A percentile compares a stretch with the other conserved stretches of the same genome.
phyloP scores from a whole-genome alignment of 2,888 invertebrate genomes.

The Dascillus cervinus region DNA sequence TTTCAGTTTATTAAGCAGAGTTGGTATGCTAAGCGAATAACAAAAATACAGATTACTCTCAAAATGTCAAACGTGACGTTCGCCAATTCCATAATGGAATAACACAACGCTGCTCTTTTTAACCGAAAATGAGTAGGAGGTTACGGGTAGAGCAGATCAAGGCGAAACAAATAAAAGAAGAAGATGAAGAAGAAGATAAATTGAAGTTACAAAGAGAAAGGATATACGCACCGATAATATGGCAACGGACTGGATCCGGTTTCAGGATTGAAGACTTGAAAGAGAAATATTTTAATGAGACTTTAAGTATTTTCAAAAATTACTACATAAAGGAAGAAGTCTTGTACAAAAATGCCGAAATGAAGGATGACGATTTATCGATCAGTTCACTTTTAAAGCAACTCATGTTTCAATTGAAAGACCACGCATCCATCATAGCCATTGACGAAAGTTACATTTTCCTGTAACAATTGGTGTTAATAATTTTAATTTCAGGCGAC shows the following conservation, averaged over 20 bases:
- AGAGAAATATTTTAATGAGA: slow-evolving; percentile 15
- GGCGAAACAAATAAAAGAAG: slow-evolving; percentile 27
- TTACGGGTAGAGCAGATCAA: slow-evolving; percentile 31
- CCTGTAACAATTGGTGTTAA: neutral
- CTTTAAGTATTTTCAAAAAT: slow-evolving; percentile 10
- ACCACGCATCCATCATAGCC: slow-evolving; percentile 32
- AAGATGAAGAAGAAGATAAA: slow-evolving; percentile 33
- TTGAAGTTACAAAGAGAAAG: slow-evolving; percentile 25
- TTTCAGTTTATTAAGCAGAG: too few relatives aligned
- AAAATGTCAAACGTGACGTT: neutral
- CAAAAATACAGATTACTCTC: too few relatives aligned
- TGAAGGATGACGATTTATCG: slow-evolving; percentile 31
- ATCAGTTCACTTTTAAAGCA: slow-evolving; percentile 27
- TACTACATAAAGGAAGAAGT: slow-evolving; percentile 30
- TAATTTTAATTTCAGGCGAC: slow-evolving; percentile 6
- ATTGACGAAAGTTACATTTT: slow-evolving; percentile 24
- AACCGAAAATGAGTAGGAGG: slow-evolving; percentile 34
- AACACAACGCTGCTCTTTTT: too few relatives aligned
- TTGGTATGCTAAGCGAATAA: too few relatives aligned
- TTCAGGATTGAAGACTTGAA: slow-evolving; percentile 34
- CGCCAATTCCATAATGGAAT: too few relatives aligned
- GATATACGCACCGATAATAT: slow-evolving; percentile 32
- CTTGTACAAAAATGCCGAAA: slow-evolving; percentile 31
- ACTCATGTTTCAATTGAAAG: slow-evolving; percentile 28
- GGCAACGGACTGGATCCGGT: slow-evolving; percentile 30